Conservation (phyloP, 2,888 invertebrate genomes). For the Rotaria socialis region DNA sequence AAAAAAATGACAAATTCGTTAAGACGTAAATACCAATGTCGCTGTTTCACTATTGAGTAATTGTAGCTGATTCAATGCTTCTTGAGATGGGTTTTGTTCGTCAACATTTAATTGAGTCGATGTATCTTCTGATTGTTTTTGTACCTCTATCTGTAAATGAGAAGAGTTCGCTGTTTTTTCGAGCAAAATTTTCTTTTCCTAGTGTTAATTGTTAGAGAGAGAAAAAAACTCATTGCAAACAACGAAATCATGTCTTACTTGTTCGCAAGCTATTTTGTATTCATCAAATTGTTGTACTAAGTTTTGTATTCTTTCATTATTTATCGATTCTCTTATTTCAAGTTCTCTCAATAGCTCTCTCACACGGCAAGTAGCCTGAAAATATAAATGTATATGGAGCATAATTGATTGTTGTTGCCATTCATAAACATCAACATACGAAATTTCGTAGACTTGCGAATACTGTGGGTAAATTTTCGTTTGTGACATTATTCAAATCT, state of each 20-base stretch:
- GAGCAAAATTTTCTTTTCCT: conserved; percentile 55
- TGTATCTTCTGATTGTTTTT: conserved; percentile 56
- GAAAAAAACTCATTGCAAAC: not conserved
- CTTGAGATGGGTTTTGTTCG: no score
- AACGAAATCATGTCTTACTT: not conserved
- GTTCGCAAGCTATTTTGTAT: not conserved
- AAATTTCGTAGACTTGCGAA: not conserved
- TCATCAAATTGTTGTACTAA: conserved; percentile 8
- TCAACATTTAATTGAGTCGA: conserved; percentile 54
- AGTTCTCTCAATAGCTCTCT: not conserved
- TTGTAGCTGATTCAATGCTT: no score
- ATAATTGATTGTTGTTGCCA: not conserved
- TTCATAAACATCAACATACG: not conserved
- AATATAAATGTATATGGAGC: not conserved
- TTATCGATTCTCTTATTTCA: not conserved
- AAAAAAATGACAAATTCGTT: no score
- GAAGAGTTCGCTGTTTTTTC: conserved; percentile 55
- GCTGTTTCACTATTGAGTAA: no score
- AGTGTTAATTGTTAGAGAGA: not conserved
- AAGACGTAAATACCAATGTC: no score
- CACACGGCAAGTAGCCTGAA: not conserved
- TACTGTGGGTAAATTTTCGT: not conserved
- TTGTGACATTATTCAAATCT: conserved; percentile 1
- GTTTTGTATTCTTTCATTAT: not conserved
- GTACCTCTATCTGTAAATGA: conserved; percentile 54